Evolutionary conservation across 2,113 vertebrate genomes (phyloP).

Genomic region (Leptobrachium leishanense): DNA sequence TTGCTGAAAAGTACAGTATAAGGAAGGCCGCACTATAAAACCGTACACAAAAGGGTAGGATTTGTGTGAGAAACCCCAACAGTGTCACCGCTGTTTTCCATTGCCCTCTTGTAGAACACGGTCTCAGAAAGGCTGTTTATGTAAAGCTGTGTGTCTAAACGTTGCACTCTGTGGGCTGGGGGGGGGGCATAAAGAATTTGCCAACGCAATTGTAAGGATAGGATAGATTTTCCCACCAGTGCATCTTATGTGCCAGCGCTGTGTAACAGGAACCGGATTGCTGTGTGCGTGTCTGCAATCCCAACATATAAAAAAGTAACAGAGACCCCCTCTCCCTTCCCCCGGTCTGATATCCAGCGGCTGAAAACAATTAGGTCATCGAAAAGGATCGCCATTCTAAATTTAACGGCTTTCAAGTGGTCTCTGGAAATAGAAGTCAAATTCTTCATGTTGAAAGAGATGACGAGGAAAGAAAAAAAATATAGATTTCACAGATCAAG

Average conservation of each 20-base stretch:
- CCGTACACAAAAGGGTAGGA: no score
- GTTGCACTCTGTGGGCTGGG: no score
- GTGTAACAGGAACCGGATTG: slow-evolving; percentile 18
- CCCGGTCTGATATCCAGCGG: slow-evolving; percentile 14
- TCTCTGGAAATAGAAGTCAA: slow-evolving; percentile 17
- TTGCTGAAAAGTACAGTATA: no score
- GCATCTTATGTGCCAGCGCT: not conserved
- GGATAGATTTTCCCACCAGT: slow-evolving; percentile 16
- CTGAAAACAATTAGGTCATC: slow-evolving; percentile 44
- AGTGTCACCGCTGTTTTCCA: no score
- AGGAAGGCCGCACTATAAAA: no score
- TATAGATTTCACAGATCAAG: not conserved
- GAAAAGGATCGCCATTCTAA: slow-evolving; percentile 28
- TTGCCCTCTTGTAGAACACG: no score
- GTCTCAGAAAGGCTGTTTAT: no score
- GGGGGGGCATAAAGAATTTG: no score
- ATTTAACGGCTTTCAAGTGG: slow-evolving; percentile 40
- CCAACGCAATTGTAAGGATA: not conserved
- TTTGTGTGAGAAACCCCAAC: no score
- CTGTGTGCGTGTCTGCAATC: slow-evolving; percentile 19
- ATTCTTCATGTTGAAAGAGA: not conserved
- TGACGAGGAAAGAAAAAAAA: not conserved
- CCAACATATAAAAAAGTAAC: slow-evolving; percentile 3
- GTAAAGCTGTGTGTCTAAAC: no score
- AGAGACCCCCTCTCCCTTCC: not conserved